Evolutionary conservation across 2,888 invertebrate genomes (phyloP), one percentile per base, ranked within the genome.

Genomic region (Xanthia togata): DNA sequence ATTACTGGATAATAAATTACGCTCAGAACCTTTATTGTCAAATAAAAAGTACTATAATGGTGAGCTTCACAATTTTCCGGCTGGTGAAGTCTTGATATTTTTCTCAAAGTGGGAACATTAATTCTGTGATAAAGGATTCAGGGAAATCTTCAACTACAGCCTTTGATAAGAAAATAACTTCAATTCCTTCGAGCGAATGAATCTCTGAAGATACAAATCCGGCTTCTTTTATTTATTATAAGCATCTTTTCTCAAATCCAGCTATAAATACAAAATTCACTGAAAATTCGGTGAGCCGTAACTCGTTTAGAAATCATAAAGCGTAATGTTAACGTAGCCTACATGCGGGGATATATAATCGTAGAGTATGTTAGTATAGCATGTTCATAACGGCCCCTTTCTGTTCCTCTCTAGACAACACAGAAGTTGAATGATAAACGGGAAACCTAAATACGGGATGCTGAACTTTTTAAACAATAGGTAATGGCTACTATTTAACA

Each of bases 371-470:
- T 44, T 41, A 4, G 17, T 38, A 63, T 4, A 14, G 6, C 38
- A n/a, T 5, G 63, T n/a, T 9, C 8, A 38, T 4, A 63, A 31
- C 23, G 8, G n/a, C 4, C 20, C 20, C 20, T 50, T 23, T 4
- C 50, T 9, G 4, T 38, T 11, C 1, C 6, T 26, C 68, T 55
- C 65, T 31, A 44, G 41, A 53, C 62, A 73, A 31, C 14, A 35
- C 57, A 75, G 4, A 53, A n/a, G 72, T 57, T 67, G 73, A 75
- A 79, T 70, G 60, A 75, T 67, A 73, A 79, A 71, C 47, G 31
- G 31, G 31, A 31, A 31, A 31, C 31, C 31, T 31, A 59, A 74
- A 77, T 60, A 62, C 20, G 67, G 53, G 23, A 47, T 64, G 50
- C 17, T 75, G 23, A 77, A 68, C 60, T 74, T 53, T 62, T 41